These are phyloP conservation scores for Panulirus ornatus DNA, from an alignment of 1,140 invertebrate genomes.

Conservation along the genomic window DNA sequence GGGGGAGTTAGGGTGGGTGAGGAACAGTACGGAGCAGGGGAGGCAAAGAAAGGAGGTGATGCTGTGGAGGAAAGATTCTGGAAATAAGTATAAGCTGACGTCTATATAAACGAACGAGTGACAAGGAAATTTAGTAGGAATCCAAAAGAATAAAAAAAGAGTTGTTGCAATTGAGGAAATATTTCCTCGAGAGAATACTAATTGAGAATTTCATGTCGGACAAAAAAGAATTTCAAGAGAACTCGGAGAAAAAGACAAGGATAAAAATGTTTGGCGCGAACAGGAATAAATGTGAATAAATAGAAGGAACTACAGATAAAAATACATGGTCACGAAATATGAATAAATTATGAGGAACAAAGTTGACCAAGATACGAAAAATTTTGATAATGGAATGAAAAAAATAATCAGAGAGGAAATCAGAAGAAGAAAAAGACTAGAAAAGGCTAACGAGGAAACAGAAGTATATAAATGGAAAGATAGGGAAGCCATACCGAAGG, in stretches of 20 bases:
- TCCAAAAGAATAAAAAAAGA: not conserved
- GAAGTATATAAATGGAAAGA: not conserved
- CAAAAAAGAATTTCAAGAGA: not conserved
- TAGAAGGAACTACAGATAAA: not conserved
- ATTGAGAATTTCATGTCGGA: not conserved
- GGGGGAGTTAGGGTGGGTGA: not conserved
- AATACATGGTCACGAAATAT: not conserved
- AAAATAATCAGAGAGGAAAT: no score
- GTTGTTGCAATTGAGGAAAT: not conserved
- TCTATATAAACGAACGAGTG: not conserved
- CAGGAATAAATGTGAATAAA: not conserved
- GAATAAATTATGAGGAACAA: no score
- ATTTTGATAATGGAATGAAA: not conserved
- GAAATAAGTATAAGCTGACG: not conserved
- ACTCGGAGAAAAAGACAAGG: not conserved
- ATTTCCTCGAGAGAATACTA: not conserved
- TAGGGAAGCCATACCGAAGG: no score
- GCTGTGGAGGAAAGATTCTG: not conserved
- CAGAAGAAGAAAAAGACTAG: not conserved
- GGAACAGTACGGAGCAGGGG: not conserved
- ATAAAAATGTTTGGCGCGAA: not conserved
- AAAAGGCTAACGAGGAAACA: not conserved
- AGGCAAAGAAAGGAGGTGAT: conserved; percentile 7
- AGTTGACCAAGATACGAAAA: not conserved
- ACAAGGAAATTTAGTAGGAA: not conserved